These are phyloP conservation scores for Trypoxylon attenuatum DNA, from an alignment of 2,888 invertebrate species.

Conservation along the genomic window DNA sequence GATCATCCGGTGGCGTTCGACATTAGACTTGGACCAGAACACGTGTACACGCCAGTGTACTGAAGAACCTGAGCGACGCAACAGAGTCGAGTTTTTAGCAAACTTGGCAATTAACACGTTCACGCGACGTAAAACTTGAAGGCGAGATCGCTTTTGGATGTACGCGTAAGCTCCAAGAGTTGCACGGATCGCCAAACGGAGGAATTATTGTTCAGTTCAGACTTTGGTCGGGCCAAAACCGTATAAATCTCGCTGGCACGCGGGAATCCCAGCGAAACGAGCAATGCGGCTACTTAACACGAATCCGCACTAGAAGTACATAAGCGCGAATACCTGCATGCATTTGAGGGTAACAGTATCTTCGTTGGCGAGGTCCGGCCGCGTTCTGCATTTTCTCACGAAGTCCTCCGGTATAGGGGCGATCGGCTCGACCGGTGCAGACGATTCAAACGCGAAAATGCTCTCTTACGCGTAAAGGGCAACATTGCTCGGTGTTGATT, in stretches of 20 bases:
- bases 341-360: not conserved
- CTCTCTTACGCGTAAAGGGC: slow-evolving; percentile 7
- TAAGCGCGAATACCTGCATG: not conserved
- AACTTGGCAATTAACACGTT: slow-evolving; percentile 20
- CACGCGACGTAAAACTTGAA: not conserved
- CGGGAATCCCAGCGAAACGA: not conserved
- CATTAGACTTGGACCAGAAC: slow-evolving; percentile 38
- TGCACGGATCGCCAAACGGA: not conserved
- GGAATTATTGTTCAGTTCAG: not conserved
- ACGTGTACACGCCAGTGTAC: too few species aligned
- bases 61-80: too few species aligned
- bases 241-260: not conserved
- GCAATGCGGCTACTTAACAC: not conserved
- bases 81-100: too few species aligned
- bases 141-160: not conserved
- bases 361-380: not conserved
- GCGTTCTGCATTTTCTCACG: slow-evolving; percentile 2
- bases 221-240: not conserved
- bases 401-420: slow-evolving; percentile 12
- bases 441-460: slow-evolving; percentile 33
- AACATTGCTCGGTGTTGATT: not conserved
- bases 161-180: not conserved
- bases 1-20: slow-evolving; percentile 15
- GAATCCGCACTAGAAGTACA: too few species aligned
- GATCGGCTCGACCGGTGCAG: slow-evolving; percentile 4